Evolutionary conservation across 1,140 invertebrate genomes (phyloP).

Genomic region (Cephus cinctus): DNA sequence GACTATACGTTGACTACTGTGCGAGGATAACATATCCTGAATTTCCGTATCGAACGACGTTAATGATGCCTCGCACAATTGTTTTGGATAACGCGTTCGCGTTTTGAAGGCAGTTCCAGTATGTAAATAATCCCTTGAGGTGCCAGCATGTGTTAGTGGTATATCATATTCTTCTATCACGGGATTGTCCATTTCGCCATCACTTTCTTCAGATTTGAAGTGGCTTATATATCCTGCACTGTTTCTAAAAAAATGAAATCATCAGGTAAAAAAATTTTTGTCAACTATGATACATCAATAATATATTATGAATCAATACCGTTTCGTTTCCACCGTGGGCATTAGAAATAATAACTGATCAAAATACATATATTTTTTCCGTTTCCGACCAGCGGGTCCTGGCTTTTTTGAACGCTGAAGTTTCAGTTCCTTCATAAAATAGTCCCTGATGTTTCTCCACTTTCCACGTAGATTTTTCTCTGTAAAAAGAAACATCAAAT

Average conservation of each 20-base stretch:
- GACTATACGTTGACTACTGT: conserved; percentile 31
- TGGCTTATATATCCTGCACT: no score
- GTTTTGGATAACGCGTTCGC: conserved; percentile 34
- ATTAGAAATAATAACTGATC: conserved; percentile 44
- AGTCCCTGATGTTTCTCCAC: conserved; percentile 50
- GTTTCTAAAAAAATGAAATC: no score
- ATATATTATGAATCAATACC: no score
- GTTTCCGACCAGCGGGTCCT: conserved; percentile 27
- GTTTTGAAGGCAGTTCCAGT: conserved; percentile 28
- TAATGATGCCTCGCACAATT: conserved; percentile 41
- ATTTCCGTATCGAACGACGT: conserved; percentile 42
- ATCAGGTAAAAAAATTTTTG: no score
- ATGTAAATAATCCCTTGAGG: conserved; percentile 32
- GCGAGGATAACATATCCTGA: conserved; percentile 39
- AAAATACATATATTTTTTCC: conserved; percentile 46
- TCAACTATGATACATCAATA: no score
- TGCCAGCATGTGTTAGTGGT: conserved; percentile 27
- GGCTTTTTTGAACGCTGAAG: conserved; percentile 28
- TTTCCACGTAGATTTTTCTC: conserved; percentile 44
- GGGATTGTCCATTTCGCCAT: conserved; percentile 37
- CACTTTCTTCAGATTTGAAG: conserved; percentile 25
- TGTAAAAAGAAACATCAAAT: no score
- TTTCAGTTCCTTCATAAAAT: conserved; percentile 50
- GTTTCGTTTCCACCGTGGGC: conserved; percentile 42
- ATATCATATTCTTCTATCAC: conserved; percentile 43